Evolutionary conservation across 2,113 vertebrate genomes (phyloP), one percentile per base, ranked within the genome.

Genomic region (Nestor notabilis): DNA sequence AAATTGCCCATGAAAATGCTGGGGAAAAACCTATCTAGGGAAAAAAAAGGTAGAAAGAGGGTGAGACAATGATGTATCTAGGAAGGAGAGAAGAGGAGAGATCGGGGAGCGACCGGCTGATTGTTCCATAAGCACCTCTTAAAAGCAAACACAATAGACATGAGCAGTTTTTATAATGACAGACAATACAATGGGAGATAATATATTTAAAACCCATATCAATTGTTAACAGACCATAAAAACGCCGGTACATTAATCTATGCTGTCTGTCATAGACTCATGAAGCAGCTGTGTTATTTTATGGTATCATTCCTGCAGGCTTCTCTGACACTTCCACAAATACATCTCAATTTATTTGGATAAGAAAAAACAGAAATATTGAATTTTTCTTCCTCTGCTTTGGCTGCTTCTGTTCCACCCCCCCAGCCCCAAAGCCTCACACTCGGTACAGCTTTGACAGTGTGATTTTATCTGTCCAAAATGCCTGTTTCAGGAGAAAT

Each of bases 141-240:
- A 96, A 98, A 97, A 97, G 97, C 96, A 97, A 97, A 96, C 96
- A 97, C 97, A 91, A 96, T 97, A 98, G 97, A 96, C 97, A 96
- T 10, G 95, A 97, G 87, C 92, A 89, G 97, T 97, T 98, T 98
- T 96, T 91, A 46, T 97, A 98, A 97, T 97, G 98, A 98, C 98
- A 98, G 98, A 97, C 97, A 96, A 98, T 97, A 96, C 97, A 97
- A 97, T 89, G 95, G 96, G 68, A 98, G 98, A 98, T 98, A 98
- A 98, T 98, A 98, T 97, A 98, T 98, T 98, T 98, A 97, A 98
- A 98, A 97, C 97, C 96, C 98, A 87, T 98, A 98, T 98, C 98
- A 97, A 97, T 96, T 97, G 97, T 98, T 98, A 98, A 98, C 98
- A 98, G 98, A 98, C 98, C 98, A 97, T 98, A 98, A 98, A 98